Evolutionary conservation across 1,140 invertebrate species (phyloP).

Genomic region (Sogatella furcifera): DNA sequence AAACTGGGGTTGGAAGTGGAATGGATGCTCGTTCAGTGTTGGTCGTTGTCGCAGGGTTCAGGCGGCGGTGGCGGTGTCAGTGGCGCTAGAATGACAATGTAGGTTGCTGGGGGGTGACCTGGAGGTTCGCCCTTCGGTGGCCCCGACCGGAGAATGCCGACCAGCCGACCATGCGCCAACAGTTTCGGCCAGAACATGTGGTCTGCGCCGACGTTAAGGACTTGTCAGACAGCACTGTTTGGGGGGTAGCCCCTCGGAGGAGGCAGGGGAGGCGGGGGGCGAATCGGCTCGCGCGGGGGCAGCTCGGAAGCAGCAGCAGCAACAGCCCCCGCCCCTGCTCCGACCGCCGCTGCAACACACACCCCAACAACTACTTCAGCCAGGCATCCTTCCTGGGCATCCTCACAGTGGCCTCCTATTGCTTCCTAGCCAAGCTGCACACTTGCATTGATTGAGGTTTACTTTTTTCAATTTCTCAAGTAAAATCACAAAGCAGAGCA

Average conservation of each 20-base stretch:
- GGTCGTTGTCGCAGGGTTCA: no score
- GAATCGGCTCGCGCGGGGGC: slow-evolving; percentile 43
- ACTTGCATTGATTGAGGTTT: neutral
- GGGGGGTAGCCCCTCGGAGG: slow-evolving; percentile 46
- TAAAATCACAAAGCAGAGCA: no score
- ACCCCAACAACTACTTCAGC: neutral
- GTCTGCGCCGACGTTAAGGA: slow-evolving; percentile 35
- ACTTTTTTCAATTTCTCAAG: no score
- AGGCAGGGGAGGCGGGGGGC: slow-evolving; percentile 52
- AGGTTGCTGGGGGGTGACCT: neutral
- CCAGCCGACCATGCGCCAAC: slow-evolving; percentile 18
- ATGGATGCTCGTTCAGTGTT: no score
- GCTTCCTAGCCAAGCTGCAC: neutral
- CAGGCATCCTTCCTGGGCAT: neutral
- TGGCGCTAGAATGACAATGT: no score
- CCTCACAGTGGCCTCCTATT: neutral
- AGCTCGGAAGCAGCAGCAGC: slow-evolving; percentile 52
- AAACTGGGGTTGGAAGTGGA: no score
- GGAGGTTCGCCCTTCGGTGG: neutral
- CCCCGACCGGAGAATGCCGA: neutral
- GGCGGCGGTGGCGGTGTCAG: no score
- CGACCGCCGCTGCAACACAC: neutral
- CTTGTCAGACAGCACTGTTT: slow-evolving; percentile 54
- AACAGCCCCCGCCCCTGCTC: slow-evolving; percentile 27
- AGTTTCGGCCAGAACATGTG: slow-evolving; percentile 31